Conservation (phyloP, 2,888 invertebrate species). For the Helicoverpa assulta region DNA sequence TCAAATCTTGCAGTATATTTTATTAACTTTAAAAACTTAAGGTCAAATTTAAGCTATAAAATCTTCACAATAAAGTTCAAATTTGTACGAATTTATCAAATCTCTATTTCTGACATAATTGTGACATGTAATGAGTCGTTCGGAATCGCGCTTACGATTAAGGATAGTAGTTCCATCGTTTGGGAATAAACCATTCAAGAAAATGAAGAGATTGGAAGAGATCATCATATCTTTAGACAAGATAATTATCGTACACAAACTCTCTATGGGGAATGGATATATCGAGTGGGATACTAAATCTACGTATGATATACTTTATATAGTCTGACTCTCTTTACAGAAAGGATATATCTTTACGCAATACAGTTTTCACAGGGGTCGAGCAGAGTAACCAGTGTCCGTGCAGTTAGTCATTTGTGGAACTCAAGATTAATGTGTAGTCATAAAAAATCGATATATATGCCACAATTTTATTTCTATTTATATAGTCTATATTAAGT, state of each 20-base stretch:
- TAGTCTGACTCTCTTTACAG: too few species aligned
- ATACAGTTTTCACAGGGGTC: neutral
- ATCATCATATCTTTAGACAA: too few species aligned
- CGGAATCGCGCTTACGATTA: conserved; percentile 1
- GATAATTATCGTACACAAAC: too few species aligned
- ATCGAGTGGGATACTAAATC: too few species aligned
- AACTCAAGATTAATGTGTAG: neutral
- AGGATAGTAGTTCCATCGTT: too few species aligned
- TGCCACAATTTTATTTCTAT: conserved; percentile 59
- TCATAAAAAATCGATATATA: conserved; percentile 24
- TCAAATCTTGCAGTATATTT: neutral
- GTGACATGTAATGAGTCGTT: conserved; percentile 11
- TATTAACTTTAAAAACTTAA: neutral
- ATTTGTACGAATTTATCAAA: neutral
- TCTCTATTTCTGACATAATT: neutral
- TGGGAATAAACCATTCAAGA: too few species aligned
- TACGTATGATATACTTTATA: too few species aligned
- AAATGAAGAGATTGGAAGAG: too few species aligned
- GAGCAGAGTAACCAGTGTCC: too few species aligned
- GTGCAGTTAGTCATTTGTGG: neutral
- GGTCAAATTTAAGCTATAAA: neutral
- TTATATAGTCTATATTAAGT: conserved; percentile 51
- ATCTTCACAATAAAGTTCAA: rapidly evolving
- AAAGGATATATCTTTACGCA: neutral
- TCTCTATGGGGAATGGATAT: too few species aligned